Conservation (phyloP, 2,888 invertebrate genomes). For the Scelioninae gen. 1 region DNA sequence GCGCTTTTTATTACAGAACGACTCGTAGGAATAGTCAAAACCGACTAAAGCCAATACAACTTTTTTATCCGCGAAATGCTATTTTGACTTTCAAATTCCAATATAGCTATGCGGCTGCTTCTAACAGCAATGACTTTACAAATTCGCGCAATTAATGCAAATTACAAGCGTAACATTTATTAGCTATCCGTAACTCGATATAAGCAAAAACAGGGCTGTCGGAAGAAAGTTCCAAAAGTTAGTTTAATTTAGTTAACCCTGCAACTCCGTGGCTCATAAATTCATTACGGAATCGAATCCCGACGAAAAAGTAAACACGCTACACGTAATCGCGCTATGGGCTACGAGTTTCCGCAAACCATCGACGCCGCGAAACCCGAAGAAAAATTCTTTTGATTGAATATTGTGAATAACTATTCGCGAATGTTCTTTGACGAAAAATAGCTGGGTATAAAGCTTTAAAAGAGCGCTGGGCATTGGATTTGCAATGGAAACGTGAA, state of each 20-base stretch:
- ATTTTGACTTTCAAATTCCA: no score
- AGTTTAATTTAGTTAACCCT: slow-evolving; percentile 11
- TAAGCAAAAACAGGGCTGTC: slow-evolving; percentile 7
- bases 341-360: neutral
- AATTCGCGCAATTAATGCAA: no score
- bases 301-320: slow-evolving; percentile 11
- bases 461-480: slow-evolving; percentile 32
- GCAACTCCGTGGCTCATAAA: neutral
- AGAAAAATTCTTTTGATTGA: slow-evolving; percentile 25
- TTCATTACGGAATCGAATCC: slow-evolving; percentile 12
- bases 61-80: no score
- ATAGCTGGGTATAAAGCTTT: slow-evolving; percentile 33
- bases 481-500: slow-evolving; percentile 40
- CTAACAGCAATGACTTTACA: no score
- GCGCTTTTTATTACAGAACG: neutral
- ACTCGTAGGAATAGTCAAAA: no score
- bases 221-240: slow-evolving; percentile 19
- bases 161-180: no score
- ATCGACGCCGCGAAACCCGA: neutral
- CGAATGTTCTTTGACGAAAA: slow-evolving; percentile 32
- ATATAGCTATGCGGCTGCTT: no score
- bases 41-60: no score
- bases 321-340: neutral
- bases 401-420: slow-evolving; percentile 30
- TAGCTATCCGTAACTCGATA: neutral